These are phyloP conservation scores for Linnaemya vulpina DNA, from an alignment of 2,888 invertebrate genomes.

Conservation along the genomic window DNA sequence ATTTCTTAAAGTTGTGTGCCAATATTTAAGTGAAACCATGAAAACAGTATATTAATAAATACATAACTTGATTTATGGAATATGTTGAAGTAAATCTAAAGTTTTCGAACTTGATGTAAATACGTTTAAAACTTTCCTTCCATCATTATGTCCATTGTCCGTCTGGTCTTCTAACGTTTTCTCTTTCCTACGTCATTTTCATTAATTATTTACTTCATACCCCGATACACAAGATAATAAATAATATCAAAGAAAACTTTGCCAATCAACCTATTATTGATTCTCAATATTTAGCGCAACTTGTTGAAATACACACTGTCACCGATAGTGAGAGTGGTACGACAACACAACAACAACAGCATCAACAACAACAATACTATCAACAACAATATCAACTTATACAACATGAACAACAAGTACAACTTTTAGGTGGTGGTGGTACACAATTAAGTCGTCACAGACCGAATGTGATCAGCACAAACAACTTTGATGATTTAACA, in stretches of 20 bases:
- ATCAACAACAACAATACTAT: slow-evolving; percentile 46
- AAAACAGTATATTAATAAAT: no score
- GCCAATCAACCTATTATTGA: slow-evolving; percentile 65
- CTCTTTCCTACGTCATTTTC: slow-evolving; percentile 38
- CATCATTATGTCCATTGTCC: slow-evolving; percentile 33
- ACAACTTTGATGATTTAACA: slow-evolving; percentile 72
- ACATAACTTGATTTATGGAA: background rate
- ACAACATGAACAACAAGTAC: slow-evolving; percentile 64
- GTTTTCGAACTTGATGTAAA: background rate
- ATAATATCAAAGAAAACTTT: slow-evolving; percentile 35
- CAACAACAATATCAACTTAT: slow-evolving; percentile 60
- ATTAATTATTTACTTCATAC: slow-evolving; percentile 57
- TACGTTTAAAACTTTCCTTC: slow-evolving; percentile 19
- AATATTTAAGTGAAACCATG: no score
- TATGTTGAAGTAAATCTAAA: background rate
- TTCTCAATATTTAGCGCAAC: slow-evolving; percentile 77
- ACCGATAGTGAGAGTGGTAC: slow-evolving; percentile 75
- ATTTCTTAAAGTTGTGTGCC: no score
- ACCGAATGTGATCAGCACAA: slow-evolving; percentile 67
- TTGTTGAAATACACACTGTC: slow-evolving; percentile 80
- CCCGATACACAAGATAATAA: slow-evolving; percentile 53
- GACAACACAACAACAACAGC: slow-evolving; percentile 63
- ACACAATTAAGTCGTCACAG: slow-evolving; percentile 62
- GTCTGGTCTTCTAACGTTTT: slow-evolving; percentile 17
- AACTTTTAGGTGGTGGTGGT: slow-evolving; percentile 60